Conservation (phyloP, 2,797 vertebrate species). For the Coccyzus lansbergi region DNA sequence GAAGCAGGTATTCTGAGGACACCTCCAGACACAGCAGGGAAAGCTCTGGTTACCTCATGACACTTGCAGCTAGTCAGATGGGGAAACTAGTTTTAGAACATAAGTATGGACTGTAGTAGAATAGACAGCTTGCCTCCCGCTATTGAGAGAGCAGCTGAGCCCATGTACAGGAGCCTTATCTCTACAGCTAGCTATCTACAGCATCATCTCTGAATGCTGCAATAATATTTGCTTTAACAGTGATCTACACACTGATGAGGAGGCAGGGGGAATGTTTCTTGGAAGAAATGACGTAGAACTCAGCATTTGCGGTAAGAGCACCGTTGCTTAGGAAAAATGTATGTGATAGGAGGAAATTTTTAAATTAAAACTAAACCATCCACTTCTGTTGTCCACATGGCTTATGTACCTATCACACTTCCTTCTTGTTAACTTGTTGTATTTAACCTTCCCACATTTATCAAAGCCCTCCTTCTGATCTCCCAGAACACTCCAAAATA, state of each 20-base stretch:
- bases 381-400: not conserved
- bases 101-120: not conserved
- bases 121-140: not conserved
- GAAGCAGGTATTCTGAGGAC: not conserved
- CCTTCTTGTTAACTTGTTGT: not conserved
- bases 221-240: not conserved
- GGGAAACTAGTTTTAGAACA: not conserved
- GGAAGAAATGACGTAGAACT: not conserved
- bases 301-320: not conserved
- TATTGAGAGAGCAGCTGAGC: not conserved
- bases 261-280: not conserved
- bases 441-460: not conserved
- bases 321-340: not conserved
- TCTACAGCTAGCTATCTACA: not conserved
- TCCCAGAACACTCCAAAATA: not conserved
- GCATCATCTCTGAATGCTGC: not conserved
- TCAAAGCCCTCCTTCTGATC: not conserved
- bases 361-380: not conserved
- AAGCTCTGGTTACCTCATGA: not conserved
- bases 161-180: not conserved
- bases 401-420: not conserved
- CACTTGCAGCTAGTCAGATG: not conserved
- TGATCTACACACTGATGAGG: not conserved
- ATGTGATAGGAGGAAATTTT: not conserved
- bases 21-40: not conserved